phyloP scores from a whole-genome alignment of 2,797 vertebrate species.

The Coreius guichenoti region DNA sequence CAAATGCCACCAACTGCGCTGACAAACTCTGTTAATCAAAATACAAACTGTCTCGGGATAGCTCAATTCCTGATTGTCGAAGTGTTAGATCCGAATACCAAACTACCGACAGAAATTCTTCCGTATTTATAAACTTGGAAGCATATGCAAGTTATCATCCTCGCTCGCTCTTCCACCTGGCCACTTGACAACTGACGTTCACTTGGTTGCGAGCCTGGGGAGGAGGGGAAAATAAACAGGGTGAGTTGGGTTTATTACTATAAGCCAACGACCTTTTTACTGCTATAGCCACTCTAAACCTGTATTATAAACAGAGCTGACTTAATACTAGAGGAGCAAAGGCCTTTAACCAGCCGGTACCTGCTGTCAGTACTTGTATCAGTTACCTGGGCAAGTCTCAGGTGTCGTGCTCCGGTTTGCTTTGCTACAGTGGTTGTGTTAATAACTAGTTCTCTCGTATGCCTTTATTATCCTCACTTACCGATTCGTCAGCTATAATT shows the following conservation, averaged over 20 bases:
- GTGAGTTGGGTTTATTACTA: constrained; percentile 35
- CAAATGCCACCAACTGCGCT: constrained; percentile 55
- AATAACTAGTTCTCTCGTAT: neutral
- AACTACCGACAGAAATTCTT: neutral
- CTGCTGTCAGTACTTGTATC: constrained; percentile 23
- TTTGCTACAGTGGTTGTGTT: neutral
- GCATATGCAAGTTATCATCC: constrained; percentile 26
- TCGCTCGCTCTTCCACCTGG: constrained; percentile 26
- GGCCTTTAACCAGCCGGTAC: constrained; percentile 28
- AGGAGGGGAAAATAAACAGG: constrained; percentile 47
- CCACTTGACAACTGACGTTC: constrained; percentile 49
- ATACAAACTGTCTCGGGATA: neutral
- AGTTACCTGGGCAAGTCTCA: constrained; percentile 17
- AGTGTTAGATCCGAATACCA: neutral
- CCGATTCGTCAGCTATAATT: neutral
- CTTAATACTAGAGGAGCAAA: neutral
- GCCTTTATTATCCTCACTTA: neutral
- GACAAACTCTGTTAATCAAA: constrained; percentile 1
- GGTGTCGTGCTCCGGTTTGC: neutral
- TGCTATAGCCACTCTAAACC: neutral
- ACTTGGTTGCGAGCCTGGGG: constrained; percentile 42
- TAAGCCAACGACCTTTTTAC: neutral
- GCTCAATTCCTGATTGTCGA: neutral
- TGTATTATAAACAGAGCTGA: constrained; percentile 2
- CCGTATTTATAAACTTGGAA: constrained; percentile 30